These are phyloP conservation scores for Jacana jacana DNA, from an alignment of 2,113 vertebrate genomes.

Conservation along the genomic window DNA sequence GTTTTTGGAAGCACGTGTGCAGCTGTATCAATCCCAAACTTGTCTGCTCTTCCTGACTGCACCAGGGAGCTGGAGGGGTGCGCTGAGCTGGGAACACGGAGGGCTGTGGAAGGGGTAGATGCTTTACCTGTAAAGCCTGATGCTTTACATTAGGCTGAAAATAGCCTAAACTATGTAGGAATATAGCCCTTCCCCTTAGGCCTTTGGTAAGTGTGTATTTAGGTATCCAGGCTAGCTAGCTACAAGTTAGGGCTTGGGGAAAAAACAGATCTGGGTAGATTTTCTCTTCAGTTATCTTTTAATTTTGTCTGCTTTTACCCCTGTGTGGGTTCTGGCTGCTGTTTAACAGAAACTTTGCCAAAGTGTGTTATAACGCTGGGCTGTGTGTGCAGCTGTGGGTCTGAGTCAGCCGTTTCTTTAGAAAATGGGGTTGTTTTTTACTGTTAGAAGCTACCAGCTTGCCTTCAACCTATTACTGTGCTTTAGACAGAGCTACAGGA, in stretches of 20 bases:
- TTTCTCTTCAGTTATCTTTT: neutral
- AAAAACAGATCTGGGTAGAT: neutral
- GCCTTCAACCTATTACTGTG: neutral
- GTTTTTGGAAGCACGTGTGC: neutral
- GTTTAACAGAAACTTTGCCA: neutral
- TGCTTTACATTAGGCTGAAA: neutral
- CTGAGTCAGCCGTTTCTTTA: neutral
- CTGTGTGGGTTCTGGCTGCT: neutral
- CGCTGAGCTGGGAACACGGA: neutral
- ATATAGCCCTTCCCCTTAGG: neutral
- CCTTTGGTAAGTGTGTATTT: neutral
- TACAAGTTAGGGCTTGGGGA: too few relatives aligned
- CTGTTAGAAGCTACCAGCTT: neutral
- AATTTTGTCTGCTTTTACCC: neutral
- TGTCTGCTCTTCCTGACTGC: fast-evolving
- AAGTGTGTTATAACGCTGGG: neutral
- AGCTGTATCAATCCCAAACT: fast-evolving
- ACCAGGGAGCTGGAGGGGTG: neutral
- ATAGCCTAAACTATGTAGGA: neutral
- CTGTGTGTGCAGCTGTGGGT: neutral
- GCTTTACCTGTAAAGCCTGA: too few relatives aligned
- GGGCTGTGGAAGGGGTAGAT: neutral
- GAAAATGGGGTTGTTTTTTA: neutral
- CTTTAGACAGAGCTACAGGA: neutral
- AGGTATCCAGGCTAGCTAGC: fast-evolving